These are phyloP conservation scores for Strigops habroptila DNA, from an alignment of 2,113 vertebrate species.

Conservation along the genomic window DNA sequence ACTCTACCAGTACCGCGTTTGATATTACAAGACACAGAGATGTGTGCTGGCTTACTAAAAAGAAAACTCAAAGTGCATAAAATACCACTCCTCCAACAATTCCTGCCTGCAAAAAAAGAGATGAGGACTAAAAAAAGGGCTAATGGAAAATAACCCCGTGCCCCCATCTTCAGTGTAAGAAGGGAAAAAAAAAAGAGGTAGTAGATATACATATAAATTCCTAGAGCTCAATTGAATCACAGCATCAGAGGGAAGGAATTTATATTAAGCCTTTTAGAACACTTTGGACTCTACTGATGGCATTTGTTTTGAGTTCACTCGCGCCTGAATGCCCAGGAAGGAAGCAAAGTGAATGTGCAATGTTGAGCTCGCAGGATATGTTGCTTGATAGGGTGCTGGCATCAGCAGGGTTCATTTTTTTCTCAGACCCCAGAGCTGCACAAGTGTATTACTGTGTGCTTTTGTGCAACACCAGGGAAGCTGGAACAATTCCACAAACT, in stretches of 20 bases:
- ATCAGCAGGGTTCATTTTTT: slow-evolving; percentile 42
- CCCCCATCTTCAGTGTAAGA: neutral
- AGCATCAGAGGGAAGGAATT: slow-evolving; percentile 18
- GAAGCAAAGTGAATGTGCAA: slow-evolving; percentile 50
- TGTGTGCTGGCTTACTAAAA: neutral
- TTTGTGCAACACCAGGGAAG: slow-evolving; percentile 47
- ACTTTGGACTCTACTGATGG: neutral
- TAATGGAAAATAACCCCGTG: neutral
- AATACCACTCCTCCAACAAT: neutral
- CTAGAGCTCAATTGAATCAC: neutral
- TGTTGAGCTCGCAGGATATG: slow-evolving; percentile 44
- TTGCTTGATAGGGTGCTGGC: slow-evolving; percentile 47
- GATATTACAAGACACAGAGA: slow-evolving; percentile 23
- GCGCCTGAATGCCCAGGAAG: slow-evolving; percentile 54
- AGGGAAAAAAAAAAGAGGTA: neutral
- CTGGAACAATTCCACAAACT: slow-evolving; percentile 54
- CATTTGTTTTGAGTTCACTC: slow-evolving; percentile 40
- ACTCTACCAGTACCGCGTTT: neutral
- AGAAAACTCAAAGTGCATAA: neutral
- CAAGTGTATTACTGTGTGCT: slow-evolving; percentile 52
- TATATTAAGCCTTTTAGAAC: slow-evolving; percentile 41
- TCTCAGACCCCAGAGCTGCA: slow-evolving; percentile 36
- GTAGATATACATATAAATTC: neutral
- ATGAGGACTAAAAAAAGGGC: neutral
- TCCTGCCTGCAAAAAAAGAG: neutral